Evolutionary conservation across 2,888 invertebrate species (phyloP), one percentile per base, ranked within the genome.

Genomic region (Xestia xanthographa): DNA sequence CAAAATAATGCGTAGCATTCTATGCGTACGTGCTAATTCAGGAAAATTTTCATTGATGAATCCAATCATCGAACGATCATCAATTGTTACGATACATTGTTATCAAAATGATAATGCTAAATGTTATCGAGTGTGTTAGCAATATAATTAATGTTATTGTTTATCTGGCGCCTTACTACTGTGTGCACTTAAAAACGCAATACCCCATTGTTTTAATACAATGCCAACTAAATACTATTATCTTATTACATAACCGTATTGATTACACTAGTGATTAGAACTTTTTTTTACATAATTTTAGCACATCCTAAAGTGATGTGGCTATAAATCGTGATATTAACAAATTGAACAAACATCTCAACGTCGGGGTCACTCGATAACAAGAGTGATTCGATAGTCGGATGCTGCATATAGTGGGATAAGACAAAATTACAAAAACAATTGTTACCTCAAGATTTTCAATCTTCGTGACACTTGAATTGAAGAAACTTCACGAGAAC

Each of bases 301-400:
- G 83, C 91, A 91, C 84, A 80, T 90, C 92, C 87, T 83, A 81
- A 72, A 86, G 85, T 81, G 87, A 87, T 88, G 84, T 83, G 77
- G 70, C 80, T 86, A 88, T 89, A 88, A 91, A 88, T 89, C 86
- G 82, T 77, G 48, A 81, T 82, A 91, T 91, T 92, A 93, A 92
- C 85, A 87, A 93, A 94, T 93, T 93, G 92, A 91, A 89, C 91
- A 93, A 93, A 93, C 91, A 92, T 90, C 88, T 82, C 85, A 92
- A 91, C 90, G 91, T 86, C 93, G 92, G 93, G 93, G 93, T 94
- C 93, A 93, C 62, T 83, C 76, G 93, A 92, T 94, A 93, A 91
- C 90, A 87, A 88, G 84, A 86, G 79, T 79, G 88, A 91, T 91
- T 86, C 87, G 86, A 89, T 90, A 89, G 89, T 88, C 86, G 88